Percentiles rank a stretch among this genome's conserved stretches.
phyloP scores from a whole-genome alignment of 2,888 invertebrate genomes.

The Pyrgus malvae region DNA sequence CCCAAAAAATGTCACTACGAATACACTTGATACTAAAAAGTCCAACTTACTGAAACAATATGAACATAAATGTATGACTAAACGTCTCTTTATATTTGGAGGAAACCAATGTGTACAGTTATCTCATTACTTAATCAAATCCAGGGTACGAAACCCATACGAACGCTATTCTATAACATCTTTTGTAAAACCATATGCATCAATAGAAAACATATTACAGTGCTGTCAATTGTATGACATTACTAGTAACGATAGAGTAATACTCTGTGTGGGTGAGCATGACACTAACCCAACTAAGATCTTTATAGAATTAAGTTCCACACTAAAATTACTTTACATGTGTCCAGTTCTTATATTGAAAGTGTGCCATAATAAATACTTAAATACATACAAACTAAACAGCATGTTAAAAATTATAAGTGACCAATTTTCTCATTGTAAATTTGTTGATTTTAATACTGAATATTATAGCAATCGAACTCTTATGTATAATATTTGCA shows the following conservation, averaged over 20 bases:
- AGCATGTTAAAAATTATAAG: background rate
- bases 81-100: background rate
- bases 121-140: background rate
- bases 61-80: no score
- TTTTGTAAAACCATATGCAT: background rate
- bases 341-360: conserved; percentile 3
- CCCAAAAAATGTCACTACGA: no score
- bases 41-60: no score
- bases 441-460: background rate
- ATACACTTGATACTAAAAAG: no score
- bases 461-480: background rate
- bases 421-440: conserved; percentile 3
- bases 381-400: background rate
- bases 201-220: background rate
- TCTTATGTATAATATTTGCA: background rate
- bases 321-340: background rate
- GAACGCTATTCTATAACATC: background rate
- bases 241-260: background rate
- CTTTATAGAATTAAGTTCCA: background rate
- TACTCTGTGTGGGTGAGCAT: background rate
- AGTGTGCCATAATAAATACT: background rate
- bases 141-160: background rate
- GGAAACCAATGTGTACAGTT: background rate
- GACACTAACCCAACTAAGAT: background rate
- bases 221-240: background rate